These are phyloP conservation scores for Oreochromis niloticus DNA, from an alignment of 2,113 vertebrate genomes.

Conservation along the genomic window DNA sequence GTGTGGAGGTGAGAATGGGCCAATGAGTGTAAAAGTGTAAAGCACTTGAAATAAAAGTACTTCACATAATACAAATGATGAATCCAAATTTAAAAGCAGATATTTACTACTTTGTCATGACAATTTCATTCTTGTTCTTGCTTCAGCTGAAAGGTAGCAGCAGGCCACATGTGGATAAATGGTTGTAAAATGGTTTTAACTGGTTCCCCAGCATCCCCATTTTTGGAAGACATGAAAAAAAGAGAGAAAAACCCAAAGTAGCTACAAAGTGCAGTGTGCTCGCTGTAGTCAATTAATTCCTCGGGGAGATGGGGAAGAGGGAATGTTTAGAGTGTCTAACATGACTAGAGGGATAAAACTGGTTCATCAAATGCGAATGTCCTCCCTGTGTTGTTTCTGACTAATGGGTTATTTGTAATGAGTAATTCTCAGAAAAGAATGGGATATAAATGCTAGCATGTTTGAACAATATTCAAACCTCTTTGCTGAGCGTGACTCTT, in stretches of 20 bases:
- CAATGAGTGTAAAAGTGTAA: background rate
- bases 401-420: conserved; percentile 4
- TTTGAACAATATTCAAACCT: background rate
- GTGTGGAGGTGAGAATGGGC: background rate
- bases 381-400: conserved; percentile 12
- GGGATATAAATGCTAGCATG: background rate
- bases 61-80: background rate
- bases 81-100: background rate
- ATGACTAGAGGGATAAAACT: conserved; percentile 2
- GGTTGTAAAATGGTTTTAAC: background rate
- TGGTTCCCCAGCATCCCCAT: background rate
- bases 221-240: background rate
- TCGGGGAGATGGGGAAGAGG: background rate
- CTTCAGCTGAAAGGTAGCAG: background rate
- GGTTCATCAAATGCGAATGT: conserved; percentile 13
- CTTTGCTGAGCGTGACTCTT: background rate
- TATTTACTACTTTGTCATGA: background rate
- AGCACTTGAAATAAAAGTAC: background rate
- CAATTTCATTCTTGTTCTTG: background rate
- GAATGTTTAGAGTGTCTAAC: conserved; percentile 3
- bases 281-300: background rate
- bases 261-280: background rate
- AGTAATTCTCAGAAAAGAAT: background rate
- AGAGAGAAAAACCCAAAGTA: background rate
- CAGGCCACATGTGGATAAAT: background rate